Evolutionary conservation across 2,113 vertebrate genomes (phyloP).

Genomic region (Syrrhaptes paradoxus): DNA sequence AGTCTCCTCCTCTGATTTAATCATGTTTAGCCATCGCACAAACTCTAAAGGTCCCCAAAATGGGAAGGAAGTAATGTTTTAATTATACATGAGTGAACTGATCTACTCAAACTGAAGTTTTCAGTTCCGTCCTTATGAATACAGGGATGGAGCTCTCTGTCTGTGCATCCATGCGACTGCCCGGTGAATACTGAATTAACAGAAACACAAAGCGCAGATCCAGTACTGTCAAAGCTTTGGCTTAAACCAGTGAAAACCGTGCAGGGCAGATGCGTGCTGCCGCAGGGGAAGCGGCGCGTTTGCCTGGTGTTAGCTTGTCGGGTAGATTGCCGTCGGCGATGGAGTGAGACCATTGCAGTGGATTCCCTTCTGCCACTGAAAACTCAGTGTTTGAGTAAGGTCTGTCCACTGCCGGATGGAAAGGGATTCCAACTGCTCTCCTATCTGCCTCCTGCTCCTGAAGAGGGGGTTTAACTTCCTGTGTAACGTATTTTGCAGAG

Average conservation of each 20-base stretch:
- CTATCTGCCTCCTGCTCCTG: background rate
- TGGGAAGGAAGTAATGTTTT: conserved; percentile 62
- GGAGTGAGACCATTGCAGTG: background rate
- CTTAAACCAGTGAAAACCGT: background rate
- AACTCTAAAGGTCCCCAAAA: conserved; percentile 32
- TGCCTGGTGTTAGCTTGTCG: background rate
- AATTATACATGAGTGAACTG: conserved; percentile 58
- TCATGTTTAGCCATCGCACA: conserved; percentile 23
- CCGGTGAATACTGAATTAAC: background rate
- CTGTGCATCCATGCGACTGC: conserved; percentile 31
- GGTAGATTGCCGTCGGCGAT: background rate
- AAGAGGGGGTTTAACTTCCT: background rate
- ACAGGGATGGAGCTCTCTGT: background rate
- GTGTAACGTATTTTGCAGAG: conserved; percentile 28
- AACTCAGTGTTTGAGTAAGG: background rate
- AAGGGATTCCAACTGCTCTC: background rate
- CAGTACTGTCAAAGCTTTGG: conserved; percentile 49
- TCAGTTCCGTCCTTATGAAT: conserved; percentile 7
- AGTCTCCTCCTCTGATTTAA: conserved; percentile 33
- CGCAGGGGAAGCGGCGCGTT: rapidly evolving
- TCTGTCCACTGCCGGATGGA: background rate
- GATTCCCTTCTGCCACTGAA: background rate
- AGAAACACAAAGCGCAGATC: background rate
- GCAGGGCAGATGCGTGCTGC: background rate
- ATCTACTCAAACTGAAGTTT: conserved; percentile 10